Evolutionary conservation across 1,140 invertebrate genomes (phyloP), one percentile per base, ranked within the genome.

Genomic region (Acromyrmex heyeri): DNA sequence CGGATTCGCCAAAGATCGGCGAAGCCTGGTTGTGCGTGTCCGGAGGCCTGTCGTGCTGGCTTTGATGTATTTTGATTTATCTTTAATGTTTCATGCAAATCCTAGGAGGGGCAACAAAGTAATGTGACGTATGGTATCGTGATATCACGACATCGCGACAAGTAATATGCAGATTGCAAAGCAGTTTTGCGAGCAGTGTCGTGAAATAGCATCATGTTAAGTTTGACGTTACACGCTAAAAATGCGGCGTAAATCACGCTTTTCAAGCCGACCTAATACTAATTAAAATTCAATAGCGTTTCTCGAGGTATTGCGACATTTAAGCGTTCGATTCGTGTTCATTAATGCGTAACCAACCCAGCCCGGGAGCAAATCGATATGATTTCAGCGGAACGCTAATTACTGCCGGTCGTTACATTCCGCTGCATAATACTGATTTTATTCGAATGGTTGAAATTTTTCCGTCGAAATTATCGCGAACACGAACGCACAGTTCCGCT

Each of bases 41-140:
- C 38, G 73, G 72, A 55, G 12, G 53, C 65, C 69, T 57, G 82
- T 87, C 55, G 86, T 75, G 87, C 88, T 85, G 85, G 70, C 72
- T 73, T 89, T 78, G 61, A 85, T 78, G 34, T 72, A 21, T 72
- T 48, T 73, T 38, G 67, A 48, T 75, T 67, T 30, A 30, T n/a
- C 18, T 38, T 75, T 75, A 48, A 57, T 21, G 79, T 73, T 82
- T 82, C 44, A 73, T 82, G 79, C 55, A 83, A 75, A 75, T 83
- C 14, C 0, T n/a, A 21, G 6, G n/a, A 61, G 6, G n/a, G 44
- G 38, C 34, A 61, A 21, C 30, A 61, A 65, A 48, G n/a, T 70
- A 81, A 70, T 55, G 50, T 16, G 30, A 61, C 38, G 67, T 50
- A 50, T 38, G 44, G 8, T 64, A 48, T 64, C 78, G 78, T 44